Evolutionary conservation across 1,140 invertebrate genomes (phyloP).

Genomic region (Lepidurus arcticus): DNA sequence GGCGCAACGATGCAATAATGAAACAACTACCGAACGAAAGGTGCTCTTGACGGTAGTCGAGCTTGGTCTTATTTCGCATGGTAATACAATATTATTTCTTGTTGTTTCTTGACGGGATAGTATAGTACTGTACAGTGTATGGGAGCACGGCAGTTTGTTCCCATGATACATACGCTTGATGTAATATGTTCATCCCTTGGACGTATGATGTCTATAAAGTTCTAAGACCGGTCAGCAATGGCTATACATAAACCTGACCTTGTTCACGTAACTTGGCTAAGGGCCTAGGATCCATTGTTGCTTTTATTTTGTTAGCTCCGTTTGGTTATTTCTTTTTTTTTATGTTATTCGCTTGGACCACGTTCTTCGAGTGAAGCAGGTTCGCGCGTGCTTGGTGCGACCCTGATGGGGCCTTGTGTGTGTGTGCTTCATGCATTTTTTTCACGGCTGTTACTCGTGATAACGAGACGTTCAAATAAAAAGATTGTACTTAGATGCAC

Average conservation of each 20-base stretch:
- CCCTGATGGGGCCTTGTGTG: background rate
- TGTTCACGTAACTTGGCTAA: background rate
- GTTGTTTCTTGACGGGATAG: too few species aligned
- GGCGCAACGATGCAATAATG: too few species aligned
- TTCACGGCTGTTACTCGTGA: conserved; percentile 14
- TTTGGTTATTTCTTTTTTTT: background rate
- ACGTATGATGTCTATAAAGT: too few species aligned
- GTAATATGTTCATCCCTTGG: too few species aligned
- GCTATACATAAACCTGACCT: background rate
- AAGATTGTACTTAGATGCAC: background rate
- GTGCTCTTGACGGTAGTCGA: too few species aligned
- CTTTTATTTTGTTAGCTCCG: background rate
- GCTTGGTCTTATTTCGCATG: too few species aligned
- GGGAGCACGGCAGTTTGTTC: too few species aligned
- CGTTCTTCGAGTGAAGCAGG: background rate
- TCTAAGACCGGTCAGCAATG: too few species aligned
- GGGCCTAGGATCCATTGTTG: background rate
- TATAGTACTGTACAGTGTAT: too few species aligned
- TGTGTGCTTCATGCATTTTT: background rate
- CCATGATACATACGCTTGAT: too few species aligned
- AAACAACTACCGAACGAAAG: too few species aligned
- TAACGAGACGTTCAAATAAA: background rate
- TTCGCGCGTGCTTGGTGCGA: background rate
- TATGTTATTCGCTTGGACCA: background rate
- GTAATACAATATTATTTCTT: too few species aligned